phyloP scores from a whole-genome alignment of 2,888 invertebrate species.

The Dicyrtomina minuta region DNA sequence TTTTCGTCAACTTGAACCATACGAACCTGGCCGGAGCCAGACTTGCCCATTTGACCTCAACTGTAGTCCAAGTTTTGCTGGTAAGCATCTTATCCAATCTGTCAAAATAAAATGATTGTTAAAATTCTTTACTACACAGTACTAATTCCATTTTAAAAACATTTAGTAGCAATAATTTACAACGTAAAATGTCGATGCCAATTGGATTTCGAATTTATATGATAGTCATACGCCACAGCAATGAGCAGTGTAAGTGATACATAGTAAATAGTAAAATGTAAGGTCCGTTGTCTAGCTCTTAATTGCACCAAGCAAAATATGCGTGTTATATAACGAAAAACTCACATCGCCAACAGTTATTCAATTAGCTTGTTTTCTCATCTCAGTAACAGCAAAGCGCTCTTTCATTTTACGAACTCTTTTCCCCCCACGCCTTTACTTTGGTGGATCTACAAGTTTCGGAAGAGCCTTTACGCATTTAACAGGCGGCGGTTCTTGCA shows the following conservation, averaged over 20 bases:
- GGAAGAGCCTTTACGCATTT: slow-evolving; percentile 94
- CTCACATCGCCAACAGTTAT: slow-evolving; percentile 86
- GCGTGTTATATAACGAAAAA: not conserved
- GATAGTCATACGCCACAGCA: too few relatives aligned
- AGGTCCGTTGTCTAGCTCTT: too few relatives aligned
- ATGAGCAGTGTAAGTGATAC: too few relatives aligned
- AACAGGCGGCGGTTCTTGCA: slow-evolving; percentile 92
- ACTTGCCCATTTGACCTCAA: slow-evolving; percentile 92
- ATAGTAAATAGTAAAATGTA: too few relatives aligned
- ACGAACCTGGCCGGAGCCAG: slow-evolving; percentile 86
- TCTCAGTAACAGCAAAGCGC: slow-evolving; percentile 94
- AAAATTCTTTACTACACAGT: not conserved
- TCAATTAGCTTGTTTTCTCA: slow-evolving; percentile 94
- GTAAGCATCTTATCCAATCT: slow-evolving; percentile 99
- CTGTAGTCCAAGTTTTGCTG: slow-evolving; percentile 98
- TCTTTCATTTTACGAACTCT: slow-evolving; percentile 98
- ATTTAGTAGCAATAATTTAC: not conserved
- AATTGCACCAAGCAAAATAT: too few relatives aligned
- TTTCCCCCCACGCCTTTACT: slow-evolving; percentile 95
- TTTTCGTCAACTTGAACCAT: slow-evolving; percentile 97
- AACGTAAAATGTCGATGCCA: too few relatives aligned
- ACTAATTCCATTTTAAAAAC: not conserved
- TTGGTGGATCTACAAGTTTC: slow-evolving; percentile 94
- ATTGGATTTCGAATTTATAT: too few relatives aligned
- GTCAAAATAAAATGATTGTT: slow-evolving; percentile 35